phyloP scores from a whole-genome alignment of 2,113 vertebrate species.

The Megaceryle torquata region DNA sequence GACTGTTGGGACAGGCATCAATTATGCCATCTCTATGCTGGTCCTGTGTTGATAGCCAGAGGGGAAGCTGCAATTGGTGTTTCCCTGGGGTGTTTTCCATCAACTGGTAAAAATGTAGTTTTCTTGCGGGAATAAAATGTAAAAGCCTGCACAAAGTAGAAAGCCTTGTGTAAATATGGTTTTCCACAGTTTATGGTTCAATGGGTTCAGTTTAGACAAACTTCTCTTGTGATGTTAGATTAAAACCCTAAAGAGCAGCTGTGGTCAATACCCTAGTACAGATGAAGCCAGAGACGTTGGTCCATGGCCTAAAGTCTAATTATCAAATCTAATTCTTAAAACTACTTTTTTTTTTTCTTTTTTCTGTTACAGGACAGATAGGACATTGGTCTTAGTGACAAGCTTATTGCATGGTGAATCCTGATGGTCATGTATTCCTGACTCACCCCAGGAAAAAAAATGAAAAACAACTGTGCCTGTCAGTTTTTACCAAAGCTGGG shows the following conservation, averaged over 20 bases:
- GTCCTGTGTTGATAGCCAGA: neutral
- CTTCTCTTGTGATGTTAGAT: neutral
- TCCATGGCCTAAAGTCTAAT: neutral
- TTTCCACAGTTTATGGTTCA: neutral
- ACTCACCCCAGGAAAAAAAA: neutral
- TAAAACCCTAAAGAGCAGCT: neutral
- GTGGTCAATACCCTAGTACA: neutral
- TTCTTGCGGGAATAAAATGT: neutral
- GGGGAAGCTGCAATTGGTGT: neutral
- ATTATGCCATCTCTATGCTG: neutral
- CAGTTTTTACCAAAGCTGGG: neutral
- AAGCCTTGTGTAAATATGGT: neutral
- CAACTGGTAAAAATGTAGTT: neutral
- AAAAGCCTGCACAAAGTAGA: neutral
- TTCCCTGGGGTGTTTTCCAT: conserved; percentile 19
- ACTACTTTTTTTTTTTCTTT: neutral
- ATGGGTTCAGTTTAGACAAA: neutral
- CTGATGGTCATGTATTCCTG: neutral
- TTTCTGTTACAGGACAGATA: neutral
- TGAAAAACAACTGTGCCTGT: neutral
- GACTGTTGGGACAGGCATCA: neutral
- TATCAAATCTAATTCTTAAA: neutral
- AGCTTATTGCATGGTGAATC: neutral
- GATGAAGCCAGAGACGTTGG: neutral
- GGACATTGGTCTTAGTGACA: neutral